phyloP scores from a whole-genome alignment of 2,888 invertebrate species.

The Melieria omissa region DNA sequence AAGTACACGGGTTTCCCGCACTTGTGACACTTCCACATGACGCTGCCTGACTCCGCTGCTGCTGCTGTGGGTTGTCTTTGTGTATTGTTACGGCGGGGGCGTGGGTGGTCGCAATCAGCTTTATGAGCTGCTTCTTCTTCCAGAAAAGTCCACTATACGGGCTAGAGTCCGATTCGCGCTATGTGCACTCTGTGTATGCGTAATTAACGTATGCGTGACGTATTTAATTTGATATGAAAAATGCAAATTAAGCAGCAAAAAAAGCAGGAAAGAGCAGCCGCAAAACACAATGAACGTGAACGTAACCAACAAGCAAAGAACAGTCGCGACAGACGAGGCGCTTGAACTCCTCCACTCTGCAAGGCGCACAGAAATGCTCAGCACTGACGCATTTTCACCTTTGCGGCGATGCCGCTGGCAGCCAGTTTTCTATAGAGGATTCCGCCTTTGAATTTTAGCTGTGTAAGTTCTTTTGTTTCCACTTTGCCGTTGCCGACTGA shows the following conservation, averaged over 20 bases:
- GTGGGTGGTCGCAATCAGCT: not conserved
- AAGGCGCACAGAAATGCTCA: too few species aligned
- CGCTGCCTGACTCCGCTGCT: constrained; percentile 11
- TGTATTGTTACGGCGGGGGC: not conserved
- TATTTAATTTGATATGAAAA: constrained; percentile 23
- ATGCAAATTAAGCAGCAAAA: constrained; percentile 49
- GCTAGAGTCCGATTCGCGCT: constrained; percentile 3
- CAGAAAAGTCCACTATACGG: constrained; percentile 10
- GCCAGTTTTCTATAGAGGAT: too few species aligned
- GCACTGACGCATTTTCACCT: too few species aligned
- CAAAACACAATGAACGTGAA: constrained; percentile 14
- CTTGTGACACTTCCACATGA: constrained; percentile 86
- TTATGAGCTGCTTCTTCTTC: constrained; percentile 10
- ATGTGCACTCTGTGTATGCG: constrained; percentile 3
- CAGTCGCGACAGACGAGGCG: too few species aligned
- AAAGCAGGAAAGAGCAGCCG: constrained; percentile 42
- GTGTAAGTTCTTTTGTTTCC: too few species aligned
- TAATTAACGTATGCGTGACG: constrained; percentile 15
- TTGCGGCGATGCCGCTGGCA: too few species aligned
- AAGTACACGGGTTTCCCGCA: constrained; percentile 84
- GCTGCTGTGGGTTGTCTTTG: not conserved
- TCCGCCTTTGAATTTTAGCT: too few species aligned
- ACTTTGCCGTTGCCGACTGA: too few species aligned
- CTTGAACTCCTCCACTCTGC: too few species aligned
- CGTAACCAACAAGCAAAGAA: not conserved